A percentile compares a stretch with the other conserved stretches of the same genome.
Conservation (phyloP, 1,140 invertebrate species). For the Gonatopus flavifemur region DNA sequence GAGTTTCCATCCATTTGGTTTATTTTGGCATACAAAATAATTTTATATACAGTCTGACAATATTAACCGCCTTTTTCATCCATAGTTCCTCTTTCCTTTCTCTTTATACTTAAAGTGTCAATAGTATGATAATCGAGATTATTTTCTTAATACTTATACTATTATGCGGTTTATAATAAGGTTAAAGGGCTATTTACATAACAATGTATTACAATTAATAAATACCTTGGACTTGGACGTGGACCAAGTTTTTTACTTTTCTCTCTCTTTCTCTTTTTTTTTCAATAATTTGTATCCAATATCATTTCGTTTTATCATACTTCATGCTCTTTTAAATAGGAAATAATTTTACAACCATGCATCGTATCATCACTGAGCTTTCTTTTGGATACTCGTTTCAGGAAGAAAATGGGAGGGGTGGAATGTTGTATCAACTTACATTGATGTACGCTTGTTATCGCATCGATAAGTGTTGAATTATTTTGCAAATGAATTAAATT, state of each 20-base stretch:
- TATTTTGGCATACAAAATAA: constrained; percentile 58
- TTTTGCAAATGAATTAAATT: too few species aligned
- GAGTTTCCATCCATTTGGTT: constrained; percentile 49
- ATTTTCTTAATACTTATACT: constrained; percentile 30
- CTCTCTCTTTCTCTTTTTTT: neutral
- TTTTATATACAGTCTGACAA: constrained; percentile 52
- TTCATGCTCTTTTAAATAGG: too few species aligned
- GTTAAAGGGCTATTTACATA: constrained; percentile 40
- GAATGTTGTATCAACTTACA: too few species aligned
- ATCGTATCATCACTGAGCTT: too few species aligned
- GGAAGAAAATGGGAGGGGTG: too few species aligned
- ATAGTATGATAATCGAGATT: constrained; percentile 36
- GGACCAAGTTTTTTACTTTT: constrained; percentile 15
- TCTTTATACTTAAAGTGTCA: constrained; percentile 36
- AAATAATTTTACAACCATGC: too few species aligned
- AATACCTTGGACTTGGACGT: constrained; percentile 25
- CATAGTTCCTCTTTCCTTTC: too few species aligned
- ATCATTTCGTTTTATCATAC: constrained; percentile 22
- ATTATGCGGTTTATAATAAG: constrained; percentile 32
- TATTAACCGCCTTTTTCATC: constrained; percentile 35
- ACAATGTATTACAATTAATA: constrained; percentile 39
- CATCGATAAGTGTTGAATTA: too few species aligned
- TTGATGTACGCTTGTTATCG: too few species aligned
- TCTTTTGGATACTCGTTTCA: too few species aligned
- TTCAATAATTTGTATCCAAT: constrained; percentile 2